phyloP scores from a whole-genome alignment of 2,113 vertebrate genomes.

The Myocastor coypus region DNA sequence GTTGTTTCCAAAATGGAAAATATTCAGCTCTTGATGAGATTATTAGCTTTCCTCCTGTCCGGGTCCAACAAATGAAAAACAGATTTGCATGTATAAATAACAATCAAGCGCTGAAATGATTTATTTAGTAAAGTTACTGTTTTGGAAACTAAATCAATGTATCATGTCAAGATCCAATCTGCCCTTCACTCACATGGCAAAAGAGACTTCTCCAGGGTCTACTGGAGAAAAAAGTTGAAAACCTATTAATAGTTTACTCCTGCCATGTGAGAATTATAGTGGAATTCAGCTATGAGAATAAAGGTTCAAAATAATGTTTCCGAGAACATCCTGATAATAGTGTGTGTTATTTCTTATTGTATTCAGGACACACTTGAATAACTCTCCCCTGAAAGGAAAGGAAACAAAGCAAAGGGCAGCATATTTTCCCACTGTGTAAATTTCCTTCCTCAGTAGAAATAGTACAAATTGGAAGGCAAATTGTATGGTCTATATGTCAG shows the following conservation, averaged over 20 bases:
- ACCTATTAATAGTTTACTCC: slow-evolving; percentile 82
- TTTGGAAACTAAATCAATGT: slow-evolving; percentile 77
- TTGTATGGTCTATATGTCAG: slow-evolving; percentile 49
- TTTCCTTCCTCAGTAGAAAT: slow-evolving; percentile 81
- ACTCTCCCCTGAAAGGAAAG: slow-evolving; percentile 76
- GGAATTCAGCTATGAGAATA: slow-evolving; percentile 76
- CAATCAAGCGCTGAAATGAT: slow-evolving; percentile 80
- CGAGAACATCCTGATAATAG: slow-evolving; percentile 81
- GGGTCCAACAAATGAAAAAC: slow-evolving; percentile 79
- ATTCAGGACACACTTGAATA: slow-evolving; percentile 82
- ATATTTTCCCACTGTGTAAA: slow-evolving; percentile 83
- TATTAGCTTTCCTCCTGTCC: slow-evolving; percentile 75
- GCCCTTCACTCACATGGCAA: slow-evolving; percentile 80
- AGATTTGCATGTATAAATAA: slow-evolving; percentile 83
- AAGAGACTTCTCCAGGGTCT: slow-evolving; percentile 78
- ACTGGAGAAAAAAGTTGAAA: slow-evolving; percentile 69
- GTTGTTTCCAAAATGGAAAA: slow-evolving; percentile 63
- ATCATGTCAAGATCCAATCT: slow-evolving; percentile 74
- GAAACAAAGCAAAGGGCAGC: slow-evolving; percentile 82
- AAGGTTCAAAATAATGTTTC: slow-evolving; percentile 80
- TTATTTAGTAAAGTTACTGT: slow-evolving; percentile 79
- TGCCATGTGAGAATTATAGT: slow-evolving; percentile 78
- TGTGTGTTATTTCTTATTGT: slow-evolving; percentile 81
- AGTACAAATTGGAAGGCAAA: slow-evolving; percentile 58
- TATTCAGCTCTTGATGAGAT: slow-evolving; percentile 76